Evolutionary conservation across 2,797 vertebrate genomes (phyloP).

Genomic region (Rhinoraja longicauda): DNA sequence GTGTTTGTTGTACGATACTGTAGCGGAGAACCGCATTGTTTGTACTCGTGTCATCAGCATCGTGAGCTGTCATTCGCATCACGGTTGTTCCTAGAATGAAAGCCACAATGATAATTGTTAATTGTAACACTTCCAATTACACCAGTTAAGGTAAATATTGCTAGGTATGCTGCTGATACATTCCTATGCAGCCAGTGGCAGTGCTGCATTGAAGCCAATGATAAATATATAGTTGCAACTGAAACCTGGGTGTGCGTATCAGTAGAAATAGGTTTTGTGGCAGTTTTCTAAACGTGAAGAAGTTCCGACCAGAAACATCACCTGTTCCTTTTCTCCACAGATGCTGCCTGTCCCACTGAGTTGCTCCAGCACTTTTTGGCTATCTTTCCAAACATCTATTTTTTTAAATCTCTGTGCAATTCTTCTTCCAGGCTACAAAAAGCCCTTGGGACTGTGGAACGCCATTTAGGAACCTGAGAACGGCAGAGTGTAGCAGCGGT

Average conservation of each 20-base stretch:
- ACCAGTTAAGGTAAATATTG: not conserved
- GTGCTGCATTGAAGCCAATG: not conserved
- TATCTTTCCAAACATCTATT: not conserved
- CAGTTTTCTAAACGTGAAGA: not conserved
- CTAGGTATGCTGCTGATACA: not conserved
- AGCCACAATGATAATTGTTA: not conserved
- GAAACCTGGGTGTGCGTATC: not conserved
- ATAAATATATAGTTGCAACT: not conserved
- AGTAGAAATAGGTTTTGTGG: not conserved
- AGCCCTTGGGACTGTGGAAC: too few relatives aligned
- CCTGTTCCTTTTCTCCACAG: too few relatives aligned
- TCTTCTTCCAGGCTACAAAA: not conserved
- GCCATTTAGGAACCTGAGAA: too few relatives aligned
- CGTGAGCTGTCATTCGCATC: slow-evolving; percentile 86
- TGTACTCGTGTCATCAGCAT: slow-evolving; percentile 80
- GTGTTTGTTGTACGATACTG: slow-evolving; percentile 83
- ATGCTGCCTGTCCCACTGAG: too few relatives aligned
- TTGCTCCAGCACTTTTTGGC: not conserved
- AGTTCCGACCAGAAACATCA: too few relatives aligned
- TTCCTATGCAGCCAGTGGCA: not conserved
- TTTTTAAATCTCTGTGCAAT: not conserved
- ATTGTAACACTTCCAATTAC: not conserved
- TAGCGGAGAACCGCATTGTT: slow-evolving; percentile 89
- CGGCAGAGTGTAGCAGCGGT: too few relatives aligned
- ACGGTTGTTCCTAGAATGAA: slow-evolving; percentile 76